Conservation (phyloP, 2,888 invertebrate species). For the Drosophila macrospina region DNA sequence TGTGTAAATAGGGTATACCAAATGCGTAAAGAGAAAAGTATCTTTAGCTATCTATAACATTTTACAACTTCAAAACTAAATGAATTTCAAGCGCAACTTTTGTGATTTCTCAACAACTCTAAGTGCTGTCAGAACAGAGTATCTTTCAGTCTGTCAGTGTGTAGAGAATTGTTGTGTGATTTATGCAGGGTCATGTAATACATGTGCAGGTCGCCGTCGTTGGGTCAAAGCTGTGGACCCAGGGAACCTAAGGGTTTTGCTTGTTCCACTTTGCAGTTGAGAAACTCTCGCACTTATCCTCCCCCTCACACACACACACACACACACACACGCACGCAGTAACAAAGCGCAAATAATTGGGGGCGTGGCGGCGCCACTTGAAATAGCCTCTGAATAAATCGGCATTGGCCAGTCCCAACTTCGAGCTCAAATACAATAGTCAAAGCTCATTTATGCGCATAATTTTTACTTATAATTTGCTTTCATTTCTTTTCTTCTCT, state of each 20-base stretch:
- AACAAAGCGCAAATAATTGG: conserved; percentile 61
- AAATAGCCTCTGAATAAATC: conserved; percentile 49
- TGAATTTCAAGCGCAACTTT: too few relatives aligned
- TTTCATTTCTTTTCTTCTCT: conserved; percentile 29
- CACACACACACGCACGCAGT: conserved; percentile 38
- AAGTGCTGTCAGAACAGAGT: not conserved
- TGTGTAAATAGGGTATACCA: too few relatives aligned
- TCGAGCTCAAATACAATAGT: conserved; percentile 60
- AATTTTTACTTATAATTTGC: conserved; percentile 68
- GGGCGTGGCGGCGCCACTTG: conserved; percentile 23
- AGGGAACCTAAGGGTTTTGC: conserved; percentile 6
- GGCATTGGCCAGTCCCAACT: conserved; percentile 16
- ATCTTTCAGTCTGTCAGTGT: not conserved
- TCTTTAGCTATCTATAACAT: too few relatives aligned
- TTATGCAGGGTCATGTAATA: conserved; percentile 69
- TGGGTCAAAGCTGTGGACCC: conserved; percentile 33
- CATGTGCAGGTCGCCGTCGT: conserved; percentile 52
- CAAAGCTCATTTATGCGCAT: conserved; percentile 75
- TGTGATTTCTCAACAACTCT: too few relatives aligned
- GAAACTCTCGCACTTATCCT: conserved; percentile 23
- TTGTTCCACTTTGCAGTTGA: conserved; percentile 2
- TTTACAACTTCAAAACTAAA: too few relatives aligned
- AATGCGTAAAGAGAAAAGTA: too few relatives aligned
- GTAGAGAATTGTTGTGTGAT: conserved; percentile 44
- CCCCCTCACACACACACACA: conserved; percentile 40